Evolutionary conservation across 2,888 invertebrate genomes (phyloP), one percentile per base, ranked within the genome.

Genomic region (Leptodirus hochenwartii): DNA sequence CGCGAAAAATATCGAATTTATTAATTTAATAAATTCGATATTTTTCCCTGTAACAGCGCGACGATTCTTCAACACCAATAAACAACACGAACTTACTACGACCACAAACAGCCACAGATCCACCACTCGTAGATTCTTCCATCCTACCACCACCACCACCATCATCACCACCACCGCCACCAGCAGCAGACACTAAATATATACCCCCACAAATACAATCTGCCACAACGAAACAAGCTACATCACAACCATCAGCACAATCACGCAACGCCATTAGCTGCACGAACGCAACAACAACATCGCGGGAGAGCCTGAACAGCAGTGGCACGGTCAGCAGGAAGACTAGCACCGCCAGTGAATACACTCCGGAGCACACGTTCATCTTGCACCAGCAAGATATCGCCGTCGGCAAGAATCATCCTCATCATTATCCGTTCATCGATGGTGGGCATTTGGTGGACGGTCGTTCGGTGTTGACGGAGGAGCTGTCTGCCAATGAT

Each of bases 321-420:
- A 55, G 54, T 37, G 55, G 54, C 12, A 55, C 55, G 1, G 54
- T 57, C 3, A 64, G 64, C 1, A 50, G 65, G n/a, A 66, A 65
- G 41, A 64, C 66, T 0, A 64, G 64, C 42, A 64, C 65, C 1
- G 59, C 64, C 4, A 64, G 64, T 12, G 65, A 66, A 36, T 64
- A 63, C 39, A 62, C 64, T 12, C 64, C 65, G 1, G 66, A 66
- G 36, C 61, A 61, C 38, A 64, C 64, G 9, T 51, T 50, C 33
- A 33, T n/a, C n/a, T n/a, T n/a, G n/a, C n/a, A n/a, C n/a, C n/a
- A n/a, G n/a, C n/a, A n/a, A n/a, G n/a, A n/a, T n/a, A n/a, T n/a
- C n/a, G n/a, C n/a, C n/a, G n/a, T n/a, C n/a, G n/a, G n/a, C n/a
- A n/a, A n/a, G n/a, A n/a, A n/a, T n/a, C n/a, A n/a, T n/a, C n/a